Evolutionary conservation across 2,113 vertebrate genomes (phyloP).

Genomic region (Oenanthe oenanthe): DNA sequence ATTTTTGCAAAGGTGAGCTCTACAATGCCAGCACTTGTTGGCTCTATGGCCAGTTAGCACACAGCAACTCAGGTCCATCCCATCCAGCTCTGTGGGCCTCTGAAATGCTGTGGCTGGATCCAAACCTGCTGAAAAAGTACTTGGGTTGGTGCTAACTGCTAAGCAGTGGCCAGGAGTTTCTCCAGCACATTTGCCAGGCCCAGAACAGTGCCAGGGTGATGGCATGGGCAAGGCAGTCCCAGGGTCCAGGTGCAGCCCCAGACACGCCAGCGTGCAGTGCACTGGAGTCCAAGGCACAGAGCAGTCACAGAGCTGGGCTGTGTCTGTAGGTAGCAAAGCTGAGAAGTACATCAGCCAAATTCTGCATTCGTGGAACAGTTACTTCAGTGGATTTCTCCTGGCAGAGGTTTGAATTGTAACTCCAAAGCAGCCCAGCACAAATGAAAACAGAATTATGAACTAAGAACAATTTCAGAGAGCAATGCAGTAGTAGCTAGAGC

Average conservation of each 20-base stretch:
- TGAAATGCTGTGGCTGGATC: background rate
- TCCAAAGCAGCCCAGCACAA: background rate
- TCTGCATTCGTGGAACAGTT: background rate
- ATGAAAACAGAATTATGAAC: background rate
- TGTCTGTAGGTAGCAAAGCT: background rate
- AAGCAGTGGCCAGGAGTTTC: background rate
- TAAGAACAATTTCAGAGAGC: background rate
- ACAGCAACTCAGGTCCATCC: background rate
- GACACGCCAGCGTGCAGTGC: accelerated
- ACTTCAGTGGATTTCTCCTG: background rate
- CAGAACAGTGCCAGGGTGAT: background rate
- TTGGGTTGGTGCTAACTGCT: background rate
- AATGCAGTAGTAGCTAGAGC: background rate
- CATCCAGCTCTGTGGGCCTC: background rate
- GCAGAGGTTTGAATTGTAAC: background rate
- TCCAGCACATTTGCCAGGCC: background rate
- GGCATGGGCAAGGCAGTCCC: background rate
- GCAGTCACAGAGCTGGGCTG: background rate
- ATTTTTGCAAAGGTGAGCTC: background rate
- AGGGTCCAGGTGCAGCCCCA: accelerated
- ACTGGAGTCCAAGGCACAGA: background rate
- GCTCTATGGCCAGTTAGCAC: background rate
- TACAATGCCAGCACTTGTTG: background rate
- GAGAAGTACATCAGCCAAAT: background rate
- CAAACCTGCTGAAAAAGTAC: background rate